phyloP scores from a whole-genome alignment of 2,797 vertebrate species.

The Champsocephalus gunnari region DNA sequence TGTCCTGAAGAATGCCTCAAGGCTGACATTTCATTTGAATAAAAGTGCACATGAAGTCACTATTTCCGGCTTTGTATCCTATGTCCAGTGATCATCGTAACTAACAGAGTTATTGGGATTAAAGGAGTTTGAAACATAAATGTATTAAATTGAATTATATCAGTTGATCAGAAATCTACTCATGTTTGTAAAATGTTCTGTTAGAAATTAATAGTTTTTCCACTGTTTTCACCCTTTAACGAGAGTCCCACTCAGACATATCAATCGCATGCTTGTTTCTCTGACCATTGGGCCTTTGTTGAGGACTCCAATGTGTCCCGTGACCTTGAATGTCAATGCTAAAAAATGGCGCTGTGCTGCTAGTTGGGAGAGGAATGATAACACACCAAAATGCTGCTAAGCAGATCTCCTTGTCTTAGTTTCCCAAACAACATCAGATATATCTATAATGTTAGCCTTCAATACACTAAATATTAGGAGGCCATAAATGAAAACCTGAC shows the following conservation, averaged over 20 bases:
- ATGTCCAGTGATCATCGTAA: no score
- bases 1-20: neutral
- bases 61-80: no score
- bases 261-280: constrained; percentile 23
- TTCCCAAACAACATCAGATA: constrained; percentile 32
- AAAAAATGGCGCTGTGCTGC: constrained; percentile 19
- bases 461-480: constrained; percentile 47
- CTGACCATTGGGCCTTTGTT: constrained; percentile 7
- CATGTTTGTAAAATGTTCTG: neutral
- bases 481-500: constrained; percentile 37
- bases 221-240: neutral
- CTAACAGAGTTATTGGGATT: no score
- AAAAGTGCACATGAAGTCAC: no score
- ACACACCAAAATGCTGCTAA: constrained; percentile 36
- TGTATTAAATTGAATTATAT: neutral
- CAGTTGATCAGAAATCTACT: neutral
- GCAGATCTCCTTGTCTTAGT: constrained; percentile 35
- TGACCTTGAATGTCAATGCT: constrained; percentile 27
- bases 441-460: constrained; percentile 39
- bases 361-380: constrained; percentile 37
- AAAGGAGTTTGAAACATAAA: no score
- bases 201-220: neutral
- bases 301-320: constrained; percentile 11
- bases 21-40: no score
- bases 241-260: neutral